Conservation (phyloP, 2,113 vertebrate genomes). For the Lichenostomus cassidix region DNA sequence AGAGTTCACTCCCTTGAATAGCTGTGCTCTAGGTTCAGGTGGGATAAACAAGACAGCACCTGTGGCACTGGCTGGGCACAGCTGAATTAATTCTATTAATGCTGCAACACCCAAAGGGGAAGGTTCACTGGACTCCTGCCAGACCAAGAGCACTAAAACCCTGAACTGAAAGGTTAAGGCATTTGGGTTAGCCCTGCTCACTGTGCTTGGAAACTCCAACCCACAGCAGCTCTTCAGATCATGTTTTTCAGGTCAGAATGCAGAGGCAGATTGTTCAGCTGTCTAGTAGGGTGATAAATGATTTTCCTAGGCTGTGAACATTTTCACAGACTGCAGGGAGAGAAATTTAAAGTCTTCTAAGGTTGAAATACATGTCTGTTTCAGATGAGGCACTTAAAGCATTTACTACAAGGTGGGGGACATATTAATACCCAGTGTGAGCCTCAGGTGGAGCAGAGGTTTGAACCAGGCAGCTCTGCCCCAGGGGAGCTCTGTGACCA, state of each 20-base stretch:
- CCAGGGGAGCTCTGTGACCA: not conserved
- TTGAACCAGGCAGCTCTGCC: not conserved
- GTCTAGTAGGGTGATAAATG: not conserved
- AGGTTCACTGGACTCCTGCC: not conserved
- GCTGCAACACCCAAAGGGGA: not conserved
- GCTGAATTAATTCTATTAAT: not conserved
- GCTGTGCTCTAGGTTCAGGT: not conserved
- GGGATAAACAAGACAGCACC: not conserved
- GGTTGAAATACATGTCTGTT: not conserved
- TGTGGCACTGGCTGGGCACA: not conserved
- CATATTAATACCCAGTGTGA: not conserved
- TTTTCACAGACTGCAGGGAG: not conserved
- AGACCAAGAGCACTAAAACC: not conserved
- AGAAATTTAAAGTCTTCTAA: not conserved
- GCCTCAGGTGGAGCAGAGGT: not conserved
- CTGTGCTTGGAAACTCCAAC: not conserved
- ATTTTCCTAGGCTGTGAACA: not conserved
- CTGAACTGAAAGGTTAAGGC: not conserved
- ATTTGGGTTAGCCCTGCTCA: not conserved
- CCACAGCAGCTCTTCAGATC: not conserved
- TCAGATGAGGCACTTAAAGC: not conserved
- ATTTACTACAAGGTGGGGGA: not conserved
- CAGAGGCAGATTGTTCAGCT: not conserved
- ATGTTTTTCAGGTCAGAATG: not conserved
- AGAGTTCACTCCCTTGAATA: not conserved